A percentile compares a stretch with the other conserved stretches of the same genome.
Conservation (phyloP, 2,113 vertebrate species). For the Noctilio leporinus region DNA sequence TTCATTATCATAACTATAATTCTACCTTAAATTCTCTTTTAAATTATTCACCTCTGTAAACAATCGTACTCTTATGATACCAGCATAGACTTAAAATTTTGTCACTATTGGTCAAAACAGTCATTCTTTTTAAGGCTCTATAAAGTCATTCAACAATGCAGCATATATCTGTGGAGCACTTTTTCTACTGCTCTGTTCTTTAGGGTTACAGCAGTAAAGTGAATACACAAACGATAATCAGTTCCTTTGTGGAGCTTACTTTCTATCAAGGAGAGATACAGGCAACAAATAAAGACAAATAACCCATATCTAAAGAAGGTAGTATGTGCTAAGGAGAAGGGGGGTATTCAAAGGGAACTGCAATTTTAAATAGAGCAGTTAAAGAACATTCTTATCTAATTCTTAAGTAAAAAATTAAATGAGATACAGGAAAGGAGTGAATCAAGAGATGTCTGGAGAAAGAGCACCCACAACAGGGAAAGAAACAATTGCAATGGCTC, state of each 20-base stretch:
- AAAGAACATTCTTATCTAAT: background rate
- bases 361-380: background rate
- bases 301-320: background rate
- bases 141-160: background rate
- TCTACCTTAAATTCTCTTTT: background rate
- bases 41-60: background rate
- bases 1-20: background rate
- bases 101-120: background rate
- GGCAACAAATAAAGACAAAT: background rate
- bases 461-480: background rate
- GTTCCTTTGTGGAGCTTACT: background rate
- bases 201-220: background rate
- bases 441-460: background rate
- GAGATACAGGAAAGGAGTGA: background rate
- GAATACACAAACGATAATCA: background rate
- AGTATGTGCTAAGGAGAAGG: background rate
- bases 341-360: rapidly evolving
- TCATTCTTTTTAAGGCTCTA: background rate
- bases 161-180: background rate
- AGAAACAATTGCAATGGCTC: background rate
- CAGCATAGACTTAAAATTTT: background rate
- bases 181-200: background rate
- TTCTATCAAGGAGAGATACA: background rate
- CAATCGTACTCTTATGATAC: background rate
- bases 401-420: background rate